A percentile compares a stretch with the other conserved stretches of the same genome.
Evolutionary conservation across 2,888 invertebrate species (phyloP).

Genomic region (Aphodius granarius): DNA sequence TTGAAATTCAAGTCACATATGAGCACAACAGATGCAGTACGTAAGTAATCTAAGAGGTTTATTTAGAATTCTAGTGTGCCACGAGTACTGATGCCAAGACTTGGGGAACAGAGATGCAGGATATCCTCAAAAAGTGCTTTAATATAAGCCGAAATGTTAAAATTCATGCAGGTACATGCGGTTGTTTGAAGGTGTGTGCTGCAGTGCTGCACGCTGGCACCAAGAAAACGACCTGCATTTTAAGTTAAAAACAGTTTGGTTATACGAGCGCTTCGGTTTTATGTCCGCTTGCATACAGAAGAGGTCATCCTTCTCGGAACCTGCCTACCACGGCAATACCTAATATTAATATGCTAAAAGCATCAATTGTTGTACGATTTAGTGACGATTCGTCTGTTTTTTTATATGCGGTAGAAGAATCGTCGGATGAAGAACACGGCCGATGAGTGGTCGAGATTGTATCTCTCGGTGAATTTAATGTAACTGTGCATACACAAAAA

Average conservation of each 20-base stretch:
- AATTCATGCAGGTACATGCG: conserved; percentile 35
- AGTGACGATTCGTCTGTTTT: not conserved
- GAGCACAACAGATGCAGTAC: conserved; percentile 11
- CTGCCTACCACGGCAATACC: not conserved
- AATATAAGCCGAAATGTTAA: conserved; percentile 31
- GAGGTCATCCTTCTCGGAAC: conserved; percentile 9
- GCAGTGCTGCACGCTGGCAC: conserved; percentile 2
- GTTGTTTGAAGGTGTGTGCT: conserved; percentile 12
- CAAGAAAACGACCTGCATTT: conserved; percentile 8
- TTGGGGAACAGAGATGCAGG: not conserved
- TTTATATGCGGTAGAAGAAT: not conserved
- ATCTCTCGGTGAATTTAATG: conserved; percentile 34
- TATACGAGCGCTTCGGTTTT: conserved; percentile 11
- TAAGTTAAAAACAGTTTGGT: conserved; percentile 14
- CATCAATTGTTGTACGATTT: not conserved
- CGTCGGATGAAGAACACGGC: not conserved
- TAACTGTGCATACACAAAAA: conserved; percentile 40
- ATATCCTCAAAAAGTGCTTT: conserved; percentile 14
- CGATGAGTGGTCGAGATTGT: not conserved
- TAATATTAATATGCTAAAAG: not conserved
- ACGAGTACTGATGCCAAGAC: not conserved
- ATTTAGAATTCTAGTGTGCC: conserved; percentile 7
- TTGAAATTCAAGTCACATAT: conserved; percentile 9
- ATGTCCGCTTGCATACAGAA: conserved; percentile 13
- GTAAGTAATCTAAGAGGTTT: conserved; percentile 12